These are phyloP conservation scores for Drosophila lini DNA, from an alignment of 1,140 invertebrate genomes.

Conservation along the genomic window DNA sequence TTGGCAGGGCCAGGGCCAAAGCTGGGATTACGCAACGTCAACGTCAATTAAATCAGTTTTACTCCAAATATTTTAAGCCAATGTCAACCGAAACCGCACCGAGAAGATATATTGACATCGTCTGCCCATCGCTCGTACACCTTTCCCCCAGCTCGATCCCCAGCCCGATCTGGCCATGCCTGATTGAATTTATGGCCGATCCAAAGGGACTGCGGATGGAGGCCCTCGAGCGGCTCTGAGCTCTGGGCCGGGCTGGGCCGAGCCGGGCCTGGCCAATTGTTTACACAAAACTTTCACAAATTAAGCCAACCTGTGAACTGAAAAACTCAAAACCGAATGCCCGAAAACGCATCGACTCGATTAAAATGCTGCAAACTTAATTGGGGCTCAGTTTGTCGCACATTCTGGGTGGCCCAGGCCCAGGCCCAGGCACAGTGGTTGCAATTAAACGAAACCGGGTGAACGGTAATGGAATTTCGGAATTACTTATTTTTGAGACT, in stretches of 20 bases:
- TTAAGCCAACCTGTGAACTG: slow-evolving; percentile 68
- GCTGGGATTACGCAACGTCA: slow-evolving; percentile 74
- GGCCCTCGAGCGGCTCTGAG: slow-evolving; percentile 17
- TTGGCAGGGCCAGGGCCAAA: slow-evolving; percentile 29
- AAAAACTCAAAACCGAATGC: slow-evolving; percentile 50
- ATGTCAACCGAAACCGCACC: slow-evolving; percentile 58
- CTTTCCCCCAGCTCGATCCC: slow-evolving; percentile 23
- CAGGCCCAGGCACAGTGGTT: slow-evolving; percentile 39
- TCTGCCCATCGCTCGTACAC: slow-evolving; percentile 46
- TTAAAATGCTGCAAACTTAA: slow-evolving; percentile 81
- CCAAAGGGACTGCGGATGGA: slow-evolving; percentile 22
- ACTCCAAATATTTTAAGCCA: slow-evolving; percentile 79
- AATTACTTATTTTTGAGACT: slow-evolving; percentile 5
- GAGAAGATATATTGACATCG: slow-evolving; percentile 67
- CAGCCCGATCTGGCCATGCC: slow-evolving; percentile 58
- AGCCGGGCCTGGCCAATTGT: slow-evolving; percentile 39
- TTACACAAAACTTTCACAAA: slow-evolving; percentile 83
- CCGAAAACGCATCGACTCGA: slow-evolving; percentile 62
- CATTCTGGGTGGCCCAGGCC: slow-evolving; percentile 73
- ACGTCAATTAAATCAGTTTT: slow-evolving; percentile 82
- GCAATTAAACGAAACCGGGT: neutral
- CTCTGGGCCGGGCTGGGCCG: slow-evolving; percentile 6
- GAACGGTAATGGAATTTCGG: neutral
- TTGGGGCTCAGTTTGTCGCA: slow-evolving; percentile 69
- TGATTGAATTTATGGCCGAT: slow-evolving; percentile 78